Conservation (phyloP, 2,113 vertebrate genomes). For the Archocentrus centrarchus region DNA sequence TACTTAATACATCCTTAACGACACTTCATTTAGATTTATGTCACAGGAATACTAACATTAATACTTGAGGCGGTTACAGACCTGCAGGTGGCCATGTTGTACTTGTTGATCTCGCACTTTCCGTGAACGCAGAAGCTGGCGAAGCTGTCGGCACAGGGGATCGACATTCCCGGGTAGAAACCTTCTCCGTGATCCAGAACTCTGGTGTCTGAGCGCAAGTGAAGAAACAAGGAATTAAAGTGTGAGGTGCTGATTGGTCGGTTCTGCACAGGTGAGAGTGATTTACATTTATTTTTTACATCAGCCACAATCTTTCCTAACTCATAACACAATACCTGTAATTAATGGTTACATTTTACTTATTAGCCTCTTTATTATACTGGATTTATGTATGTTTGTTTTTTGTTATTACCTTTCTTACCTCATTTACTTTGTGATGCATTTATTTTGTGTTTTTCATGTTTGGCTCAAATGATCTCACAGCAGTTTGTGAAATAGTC, state of each 20-base stretch:
- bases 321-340: background rate
- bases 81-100: slow-evolving; percentile 93
- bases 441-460: background rate
- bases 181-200: slow-evolving; percentile 88
- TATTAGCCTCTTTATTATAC: background rate
- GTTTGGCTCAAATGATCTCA: background rate
- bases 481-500: background rate
- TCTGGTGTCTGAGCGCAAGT: slow-evolving; percentile 81
- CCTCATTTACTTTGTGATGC: background rate
- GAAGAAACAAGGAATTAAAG: fast-evolving
- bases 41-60: fast-evolving
- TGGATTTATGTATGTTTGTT: background rate
- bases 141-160: slow-evolving; percentile 90
- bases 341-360: background rate
- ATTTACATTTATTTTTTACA: background rate
- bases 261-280: too few species aligned
- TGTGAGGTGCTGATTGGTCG: background rate
- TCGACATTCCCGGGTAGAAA: slow-evolving; percentile 88
- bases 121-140: slow-evolving; percentile 91
- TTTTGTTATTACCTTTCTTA: background rate
- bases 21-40: fast-evolving
- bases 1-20: too few species aligned
- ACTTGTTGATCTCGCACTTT: slow-evolving; percentile 92
- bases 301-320: background rate
- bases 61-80: slow-evolving; percentile 62